These are phyloP conservation scores for Drosophila kanapiae DNA, from an alignment of 1,140 invertebrate species.

Conservation along the genomic window DNA sequence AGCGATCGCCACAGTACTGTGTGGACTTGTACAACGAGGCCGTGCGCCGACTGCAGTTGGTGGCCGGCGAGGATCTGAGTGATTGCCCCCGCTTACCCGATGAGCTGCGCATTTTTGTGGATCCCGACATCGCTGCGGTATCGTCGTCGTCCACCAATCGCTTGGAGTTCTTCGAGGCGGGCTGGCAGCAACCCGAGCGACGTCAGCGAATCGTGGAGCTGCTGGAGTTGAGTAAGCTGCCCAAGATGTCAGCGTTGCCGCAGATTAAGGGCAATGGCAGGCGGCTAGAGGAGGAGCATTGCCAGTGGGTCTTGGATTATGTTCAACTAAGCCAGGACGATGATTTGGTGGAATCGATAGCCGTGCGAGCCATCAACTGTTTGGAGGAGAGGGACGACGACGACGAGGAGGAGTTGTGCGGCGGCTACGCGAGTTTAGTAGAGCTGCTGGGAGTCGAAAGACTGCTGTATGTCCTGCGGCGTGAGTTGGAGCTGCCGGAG, in stretches of 20 bases:
- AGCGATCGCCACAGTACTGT: conserved; percentile 87
- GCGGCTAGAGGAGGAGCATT: conserved; percentile 10
- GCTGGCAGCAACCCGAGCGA: conserved; percentile 84
- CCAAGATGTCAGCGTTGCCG: conserved; percentile 28
- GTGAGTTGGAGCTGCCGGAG: conserved; percentile 4
- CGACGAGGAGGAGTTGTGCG: neutral
- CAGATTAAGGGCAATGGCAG: neutral
- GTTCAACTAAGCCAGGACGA: conserved; percentile 40
- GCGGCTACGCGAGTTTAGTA: conserved; percentile 51
- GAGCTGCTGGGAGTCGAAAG: conserved; percentile 50
- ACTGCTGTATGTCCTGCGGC: conserved; percentile 19
- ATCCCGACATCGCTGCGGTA: conserved; percentile 70
- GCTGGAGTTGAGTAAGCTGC: conserved; percentile 60
- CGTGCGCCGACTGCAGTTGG: conserved; percentile 87
- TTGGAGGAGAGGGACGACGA: conserved; percentile 26
- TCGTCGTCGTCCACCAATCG: conserved; percentile 69
- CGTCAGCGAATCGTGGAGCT: conserved; percentile 35
- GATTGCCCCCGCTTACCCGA: conserved; percentile 86
- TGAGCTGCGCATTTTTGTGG: conserved; percentile 86
- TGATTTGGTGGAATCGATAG: conserved; percentile 33
- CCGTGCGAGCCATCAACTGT: conserved; percentile 44
- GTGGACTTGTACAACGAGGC: conserved; percentile 89
- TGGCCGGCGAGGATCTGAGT: conserved; percentile 87
- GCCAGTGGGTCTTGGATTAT: conserved; percentile 70
- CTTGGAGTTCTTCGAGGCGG: conserved; percentile 87